Evolutionary conservation across 1,140 invertebrate genomes (phyloP).

Genomic region (Bicyclus anynana): DNA sequence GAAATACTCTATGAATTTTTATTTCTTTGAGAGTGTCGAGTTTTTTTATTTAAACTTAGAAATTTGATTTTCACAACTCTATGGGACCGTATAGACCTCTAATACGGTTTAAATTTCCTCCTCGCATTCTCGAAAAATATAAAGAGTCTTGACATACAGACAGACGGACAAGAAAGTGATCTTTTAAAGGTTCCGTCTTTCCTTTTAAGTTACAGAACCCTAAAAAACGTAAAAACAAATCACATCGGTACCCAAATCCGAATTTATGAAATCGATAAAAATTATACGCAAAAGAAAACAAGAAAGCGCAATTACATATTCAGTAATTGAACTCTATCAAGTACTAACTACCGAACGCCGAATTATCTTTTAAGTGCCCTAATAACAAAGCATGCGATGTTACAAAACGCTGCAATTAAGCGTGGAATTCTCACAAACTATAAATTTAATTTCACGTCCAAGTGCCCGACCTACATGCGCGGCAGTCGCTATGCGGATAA

Average conservation of each 20-base stretch:
- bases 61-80: too few species aligned
- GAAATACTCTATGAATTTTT: too few species aligned
- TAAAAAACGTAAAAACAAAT: neutral
- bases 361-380: conserved; percentile 9
- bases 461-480: conserved; percentile 60
- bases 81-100: too few species aligned
- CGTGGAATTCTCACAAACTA: conserved; percentile 51
- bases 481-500: conserved; percentile 63
- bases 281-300: neutral
- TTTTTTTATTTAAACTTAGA: too few species aligned
- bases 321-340: neutral
- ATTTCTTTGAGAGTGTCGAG: too few species aligned
- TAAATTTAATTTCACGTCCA: conserved; percentile 64
- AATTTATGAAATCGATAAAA: conserved; percentile 11
- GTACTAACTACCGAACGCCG: neutral
- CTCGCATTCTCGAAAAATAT: too few species aligned
- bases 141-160: too few species aligned
- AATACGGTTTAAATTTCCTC: too few species aligned
- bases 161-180: too few species aligned
- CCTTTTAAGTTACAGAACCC: too few species aligned
- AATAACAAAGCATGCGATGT: conserved; percentile 30
- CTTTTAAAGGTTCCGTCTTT: too few species aligned
- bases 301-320: conserved; percentile 10
- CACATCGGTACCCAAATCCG: neutral
- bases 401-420: conserved; percentile 38